phyloP scores from a whole-genome alignment of 2,888 invertebrate species.

The Invenusta paracnida region DNA sequence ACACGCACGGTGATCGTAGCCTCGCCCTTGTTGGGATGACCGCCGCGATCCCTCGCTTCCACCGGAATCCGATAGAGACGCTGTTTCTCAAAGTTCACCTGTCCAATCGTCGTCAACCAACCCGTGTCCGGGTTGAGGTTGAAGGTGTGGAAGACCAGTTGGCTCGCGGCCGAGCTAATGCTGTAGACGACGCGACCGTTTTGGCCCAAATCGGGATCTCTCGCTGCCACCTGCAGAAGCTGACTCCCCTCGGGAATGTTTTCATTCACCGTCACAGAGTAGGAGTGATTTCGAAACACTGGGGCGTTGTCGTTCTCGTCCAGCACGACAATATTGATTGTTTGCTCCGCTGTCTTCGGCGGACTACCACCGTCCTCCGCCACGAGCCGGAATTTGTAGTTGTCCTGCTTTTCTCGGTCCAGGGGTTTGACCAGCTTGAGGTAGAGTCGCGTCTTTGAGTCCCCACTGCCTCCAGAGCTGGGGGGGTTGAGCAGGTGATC shows the following conservation, averaged over 20 bases:
- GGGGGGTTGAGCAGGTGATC: too few relatives aligned
- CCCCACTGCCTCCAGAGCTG: too few relatives aligned
- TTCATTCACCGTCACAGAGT: not conserved
- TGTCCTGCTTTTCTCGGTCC: not conserved
- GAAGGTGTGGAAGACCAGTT: not conserved
- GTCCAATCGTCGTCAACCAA: not conserved
- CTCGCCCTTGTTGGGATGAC: not conserved
- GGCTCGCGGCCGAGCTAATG: not conserved
- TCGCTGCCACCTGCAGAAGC: not conserved
- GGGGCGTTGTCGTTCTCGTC: not conserved
- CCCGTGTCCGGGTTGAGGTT: not conserved
- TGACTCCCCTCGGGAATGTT: not conserved
- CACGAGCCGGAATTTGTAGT: not conserved
- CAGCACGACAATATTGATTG: not conserved
- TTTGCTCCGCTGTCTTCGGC: not conserved
- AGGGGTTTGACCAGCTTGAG: not conserved
- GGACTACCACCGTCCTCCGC: not conserved
- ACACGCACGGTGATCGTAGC: not conserved
- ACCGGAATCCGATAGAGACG: not conserved
- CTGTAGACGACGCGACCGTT: slow-evolving; percentile 10
- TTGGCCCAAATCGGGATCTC: not conserved
- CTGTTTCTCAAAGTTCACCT: not conserved
- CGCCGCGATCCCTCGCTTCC: not conserved
- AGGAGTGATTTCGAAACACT: not conserved
- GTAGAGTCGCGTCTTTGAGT: not conserved